Percentiles rank a stretch among this genome's conserved stretches.
These are phyloP conservation scores for Ceyx erithaca DNA, from an alignment of 2,797 vertebrate species.

Conservation along the genomic window DNA sequence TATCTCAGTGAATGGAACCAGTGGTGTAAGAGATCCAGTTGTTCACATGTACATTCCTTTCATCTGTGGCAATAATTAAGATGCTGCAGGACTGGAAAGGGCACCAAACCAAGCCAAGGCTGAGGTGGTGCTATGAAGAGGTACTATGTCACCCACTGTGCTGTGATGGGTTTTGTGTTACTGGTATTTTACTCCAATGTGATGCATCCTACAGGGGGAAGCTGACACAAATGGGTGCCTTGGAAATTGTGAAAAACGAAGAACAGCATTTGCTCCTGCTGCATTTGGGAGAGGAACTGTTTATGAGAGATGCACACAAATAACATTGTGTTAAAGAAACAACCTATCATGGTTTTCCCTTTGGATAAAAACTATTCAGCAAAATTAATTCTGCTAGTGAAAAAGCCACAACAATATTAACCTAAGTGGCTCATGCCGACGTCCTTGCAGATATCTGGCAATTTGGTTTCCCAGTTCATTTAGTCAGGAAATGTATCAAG, in stretches of 20 bases:
- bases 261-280: background rate
- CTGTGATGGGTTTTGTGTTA: background rate
- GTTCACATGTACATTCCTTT: background rate
- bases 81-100: background rate
- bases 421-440: background rate
- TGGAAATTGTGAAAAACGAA: background rate
- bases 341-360: background rate
- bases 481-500: background rate
- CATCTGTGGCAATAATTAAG: background rate
- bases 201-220: background rate
- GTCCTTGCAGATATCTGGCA: background rate
- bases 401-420: background rate
- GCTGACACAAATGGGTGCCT: rapidly evolving
- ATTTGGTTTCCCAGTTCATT: background rate
- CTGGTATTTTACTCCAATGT: background rate
- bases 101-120: background rate
- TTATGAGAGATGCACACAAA: background rate
- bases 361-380: background rate
- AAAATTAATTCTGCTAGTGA: background rate
- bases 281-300: background rate
- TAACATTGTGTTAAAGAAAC: background rate
- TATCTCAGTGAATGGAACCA: background rate
- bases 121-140: background rate
- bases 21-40: background rate
- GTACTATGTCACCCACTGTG: background rate